phyloP scores from a whole-genome alignment of 2,797 vertebrate genomes.

The Cheirogaleus major region DNA sequence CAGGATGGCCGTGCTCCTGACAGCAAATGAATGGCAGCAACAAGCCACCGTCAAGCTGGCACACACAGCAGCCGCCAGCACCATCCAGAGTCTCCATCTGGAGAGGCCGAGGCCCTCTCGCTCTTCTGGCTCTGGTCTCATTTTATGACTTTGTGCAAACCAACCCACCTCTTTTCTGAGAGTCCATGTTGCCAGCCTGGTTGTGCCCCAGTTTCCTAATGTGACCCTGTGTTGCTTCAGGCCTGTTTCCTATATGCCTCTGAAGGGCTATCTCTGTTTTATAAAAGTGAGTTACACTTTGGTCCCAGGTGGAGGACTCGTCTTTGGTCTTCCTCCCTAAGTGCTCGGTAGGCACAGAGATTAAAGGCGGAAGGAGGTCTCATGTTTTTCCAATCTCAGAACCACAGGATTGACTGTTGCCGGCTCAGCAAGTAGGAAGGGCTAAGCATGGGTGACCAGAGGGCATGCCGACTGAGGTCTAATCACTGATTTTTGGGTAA shows the following conservation, averaged over 20 bases:
- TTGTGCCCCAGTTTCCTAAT: neutral
- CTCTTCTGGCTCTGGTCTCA: neutral
- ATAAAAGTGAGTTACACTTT: conserved; percentile 46
- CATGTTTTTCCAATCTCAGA: conserved; percentile 56
- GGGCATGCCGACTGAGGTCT: conserved; percentile 13
- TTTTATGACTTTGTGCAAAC: neutral
- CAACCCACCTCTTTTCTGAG: neutral
- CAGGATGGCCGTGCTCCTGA: neutral
- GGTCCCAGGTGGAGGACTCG: conserved; percentile 19
- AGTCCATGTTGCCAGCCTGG: neutral
- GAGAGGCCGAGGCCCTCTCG: neutral
- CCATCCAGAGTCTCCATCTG: conserved; percentile 50
- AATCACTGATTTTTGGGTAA: conserved; percentile 64
- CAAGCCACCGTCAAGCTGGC: neutral
- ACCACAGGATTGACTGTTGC: conserved; percentile 37
- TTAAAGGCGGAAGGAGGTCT: conserved; percentile 48
- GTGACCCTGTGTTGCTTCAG: neutral
- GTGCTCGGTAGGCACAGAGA: conserved; percentile 30
- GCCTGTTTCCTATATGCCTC: neutral
- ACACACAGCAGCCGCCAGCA: neutral
- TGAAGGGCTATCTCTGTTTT: conserved; percentile 22
- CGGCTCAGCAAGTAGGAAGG: conserved; percentile 8
- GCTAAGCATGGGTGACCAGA: neutral
- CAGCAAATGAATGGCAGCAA: neutral
- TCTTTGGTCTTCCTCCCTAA: neutral